phyloP scores from a whole-genome alignment of 1,140 invertebrate species.

The Drosophila subobscura region DNA sequence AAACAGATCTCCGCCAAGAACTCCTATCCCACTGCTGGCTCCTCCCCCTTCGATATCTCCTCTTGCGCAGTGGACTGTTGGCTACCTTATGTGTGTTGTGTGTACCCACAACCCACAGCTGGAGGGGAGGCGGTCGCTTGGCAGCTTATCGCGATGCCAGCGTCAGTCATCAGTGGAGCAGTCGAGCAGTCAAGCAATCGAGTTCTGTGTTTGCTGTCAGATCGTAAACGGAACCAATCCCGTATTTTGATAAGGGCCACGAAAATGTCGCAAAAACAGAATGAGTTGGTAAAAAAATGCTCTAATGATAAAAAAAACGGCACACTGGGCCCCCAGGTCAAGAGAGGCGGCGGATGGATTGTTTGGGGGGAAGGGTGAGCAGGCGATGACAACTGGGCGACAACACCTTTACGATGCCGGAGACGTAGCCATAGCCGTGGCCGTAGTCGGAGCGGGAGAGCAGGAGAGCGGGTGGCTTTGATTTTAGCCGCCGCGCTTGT shows the following conservation, averaged over 20 bases:
- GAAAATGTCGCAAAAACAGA: conserved; percentile 73
- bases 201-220: conserved; percentile 32
- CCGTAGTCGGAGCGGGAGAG: conserved; percentile 12
- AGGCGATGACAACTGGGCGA: conserved; percentile 11
- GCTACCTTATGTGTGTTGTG: too few species aligned
- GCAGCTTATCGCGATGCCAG: conserved; percentile 25
- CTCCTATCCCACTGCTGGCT: too few species aligned
- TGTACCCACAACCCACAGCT: too few species aligned
- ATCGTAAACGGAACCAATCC: conserved; percentile 63
- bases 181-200: background rate
- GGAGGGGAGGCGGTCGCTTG: background rate
- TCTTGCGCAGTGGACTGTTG: too few species aligned
- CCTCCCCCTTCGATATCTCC: too few species aligned
- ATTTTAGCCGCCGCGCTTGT: conserved; percentile 77
- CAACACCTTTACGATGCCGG: conserved; percentile 20
- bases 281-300: conserved; percentile 49
- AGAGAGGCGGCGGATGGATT: too few species aligned
- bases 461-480: conserved; percentile 64
- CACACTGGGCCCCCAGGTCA: conserved; percentile 1
- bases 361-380: conserved; percentile 7
- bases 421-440: background rate
- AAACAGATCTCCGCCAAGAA: too few species aligned
- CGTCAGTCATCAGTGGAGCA: conserved; percentile 36
- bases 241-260: conserved; percentile 56
- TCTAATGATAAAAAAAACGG: conserved; percentile 59